Percentiles rank a stretch among this genome's conserved stretches.
phyloP scores from a whole-genome alignment of 2,113 vertebrate genomes.

The Thamnophis sirtalis region DNA sequence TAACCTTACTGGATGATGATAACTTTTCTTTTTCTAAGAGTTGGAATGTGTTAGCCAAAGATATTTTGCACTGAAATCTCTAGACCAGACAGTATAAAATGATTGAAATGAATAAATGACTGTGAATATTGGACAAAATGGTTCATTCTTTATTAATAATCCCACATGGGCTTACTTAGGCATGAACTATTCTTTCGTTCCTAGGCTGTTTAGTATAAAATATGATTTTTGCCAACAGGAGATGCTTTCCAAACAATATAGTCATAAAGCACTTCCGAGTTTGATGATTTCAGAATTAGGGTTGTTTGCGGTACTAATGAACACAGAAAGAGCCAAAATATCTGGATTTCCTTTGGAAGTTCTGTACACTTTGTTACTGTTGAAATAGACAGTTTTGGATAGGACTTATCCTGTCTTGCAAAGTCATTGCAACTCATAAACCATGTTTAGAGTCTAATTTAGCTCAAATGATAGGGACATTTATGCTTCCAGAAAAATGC shows the following conservation, averaged over 20 bases:
- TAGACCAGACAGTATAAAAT: not conserved
- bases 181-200: not conserved
- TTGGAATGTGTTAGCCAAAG: not conserved
- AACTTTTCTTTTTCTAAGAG: not conserved
- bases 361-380: not conserved
- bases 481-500: not conserved
- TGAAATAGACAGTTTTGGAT: not conserved
- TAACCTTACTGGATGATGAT: not conserved
- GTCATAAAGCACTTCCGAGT: not conserved
- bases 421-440: not conserved
- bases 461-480: not conserved
- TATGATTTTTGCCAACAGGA: not conserved
- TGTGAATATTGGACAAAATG: not conserved
- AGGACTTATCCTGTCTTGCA: not conserved
- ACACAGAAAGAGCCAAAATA: not conserved
- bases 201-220: not conserved
- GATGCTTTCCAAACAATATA: not conserved
- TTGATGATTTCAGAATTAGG: not conserved
- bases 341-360: not conserved
- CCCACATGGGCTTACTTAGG: not conserved
- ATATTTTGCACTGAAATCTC: not conserved
- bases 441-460: not conserved
- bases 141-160: not conserved
- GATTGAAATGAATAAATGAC: not conserved
- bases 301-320: not conserved